phyloP scores from a whole-genome alignment of 2,797 vertebrate genomes.

The Moxostoma hubbsi region DNA sequence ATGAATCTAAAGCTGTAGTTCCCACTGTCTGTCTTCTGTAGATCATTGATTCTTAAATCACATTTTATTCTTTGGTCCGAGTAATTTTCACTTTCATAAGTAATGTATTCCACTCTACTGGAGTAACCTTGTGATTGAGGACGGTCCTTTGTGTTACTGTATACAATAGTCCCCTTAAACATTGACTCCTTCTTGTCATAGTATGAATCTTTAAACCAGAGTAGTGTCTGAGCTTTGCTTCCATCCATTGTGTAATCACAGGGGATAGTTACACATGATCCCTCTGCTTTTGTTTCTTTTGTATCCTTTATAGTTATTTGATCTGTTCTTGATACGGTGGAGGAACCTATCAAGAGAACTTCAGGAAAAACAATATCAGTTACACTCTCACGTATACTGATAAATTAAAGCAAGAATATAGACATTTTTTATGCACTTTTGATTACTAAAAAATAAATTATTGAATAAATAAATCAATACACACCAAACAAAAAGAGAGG shows the following conservation, averaged over 20 bases:
- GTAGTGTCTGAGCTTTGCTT: fast-evolving
- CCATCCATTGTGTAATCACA: fast-evolving
- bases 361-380: not conserved
- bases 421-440: too few species aligned
- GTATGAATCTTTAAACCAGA: constrained; percentile 68
- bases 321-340: fast-evolving
- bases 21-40: constrained; percentile 67
- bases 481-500: not conserved
- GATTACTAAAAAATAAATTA: too few species aligned
- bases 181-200: fast-evolving
- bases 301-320: fast-evolving
- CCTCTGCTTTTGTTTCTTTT: constrained; percentile 13
- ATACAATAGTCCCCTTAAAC: constrained; percentile 54
- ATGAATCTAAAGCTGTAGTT: constrained; percentile 59
- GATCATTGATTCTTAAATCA: constrained; percentile 62
- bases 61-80: fast-evolving
- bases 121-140: constrained; percentile 35
- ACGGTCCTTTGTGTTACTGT: not conserved
- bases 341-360: not conserved
- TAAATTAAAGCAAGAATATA: not conserved
- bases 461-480: constrained; percentile 8
- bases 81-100: fast-evolving
- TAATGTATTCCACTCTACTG: constrained; percentile 53
- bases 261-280: constrained; percentile 68
- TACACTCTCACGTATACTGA: not conserved